Evolutionary conservation across 37 sponge, comb jelly and placozoan species (phyloP), one percentile per base, ranked within the genome.

Genomic region (Halichondria panicea): DNA sequence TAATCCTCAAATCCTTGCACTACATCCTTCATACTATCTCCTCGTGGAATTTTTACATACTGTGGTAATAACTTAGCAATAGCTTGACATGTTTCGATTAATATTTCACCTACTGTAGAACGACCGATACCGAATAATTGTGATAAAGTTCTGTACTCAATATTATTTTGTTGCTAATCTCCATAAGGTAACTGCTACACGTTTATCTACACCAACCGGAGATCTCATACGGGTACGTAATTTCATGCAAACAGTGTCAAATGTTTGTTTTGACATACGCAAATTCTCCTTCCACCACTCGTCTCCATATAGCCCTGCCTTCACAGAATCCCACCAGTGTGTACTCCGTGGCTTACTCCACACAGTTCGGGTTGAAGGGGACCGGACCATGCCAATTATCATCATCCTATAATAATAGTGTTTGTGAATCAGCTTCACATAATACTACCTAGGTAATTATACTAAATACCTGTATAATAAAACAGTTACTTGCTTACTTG

Each of bases 101-200:
- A 25, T 25, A 64, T 66, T 18, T 24, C 37, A 68, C 78, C 43
- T 15, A 77, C 78, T 5, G 78, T 66, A 30, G 67, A 64, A 8
- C 53, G 11, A 31, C 67, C 66, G 9, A 77, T 19, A n/a, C 78
- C 78, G 66, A 77, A 77, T 18, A 77, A 39, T 1, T 1, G 37
- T 31, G 67, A 37, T n/a, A 77, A 19, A 11, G 78, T 77, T 4
- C 78, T 27, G 42, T 77, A 77, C 34, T 77, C 78, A 33, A 43
- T 43, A 32, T 66, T 66, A n/a, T n/a, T n/a, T n/a, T 13, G 67
- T 77, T 28, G 67, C 78, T 31, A 77, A 55, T 33, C 27, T 41
- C 78, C 78, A 77, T 31, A 77, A 19, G 21, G 78, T 77, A 46
- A 77, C 53, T 45, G 78, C 78, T 43, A 77, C 42, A 22, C 75